Conservation (phyloP, 2,888 invertebrate genomes). For the Metallyticus violacea region DNA sequence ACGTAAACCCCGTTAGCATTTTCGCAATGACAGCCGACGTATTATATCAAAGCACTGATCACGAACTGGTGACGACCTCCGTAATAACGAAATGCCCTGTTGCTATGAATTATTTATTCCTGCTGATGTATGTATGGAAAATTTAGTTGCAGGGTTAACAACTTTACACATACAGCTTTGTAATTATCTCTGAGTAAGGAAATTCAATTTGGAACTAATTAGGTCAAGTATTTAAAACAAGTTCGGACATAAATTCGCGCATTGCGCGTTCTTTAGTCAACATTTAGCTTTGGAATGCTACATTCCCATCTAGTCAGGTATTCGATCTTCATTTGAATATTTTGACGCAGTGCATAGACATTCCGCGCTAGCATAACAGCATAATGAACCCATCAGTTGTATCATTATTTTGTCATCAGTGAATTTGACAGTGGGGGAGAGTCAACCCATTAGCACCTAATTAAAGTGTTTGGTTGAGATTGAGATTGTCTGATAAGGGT, state of each 20-base stretch:
- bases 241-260: not conserved
- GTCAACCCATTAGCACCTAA: too few relatives aligned
- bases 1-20: not conserved
- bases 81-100: not conserved
- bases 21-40: not conserved
- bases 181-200: not conserved
- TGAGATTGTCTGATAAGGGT: too few relatives aligned
- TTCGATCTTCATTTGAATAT: not conserved
- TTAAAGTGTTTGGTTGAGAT: too few relatives aligned
- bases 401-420: too few relatives aligned
- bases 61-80: not conserved
- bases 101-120: not conserved
- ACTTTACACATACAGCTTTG: not conserved
- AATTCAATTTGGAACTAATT: not conserved
- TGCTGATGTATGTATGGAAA: not conserved
- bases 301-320: not conserved
- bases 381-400: too few relatives aligned
- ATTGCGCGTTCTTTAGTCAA: not conserved
- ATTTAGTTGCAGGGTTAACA: not conserved
- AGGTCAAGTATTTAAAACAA: not conserved
- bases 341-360: not conserved
- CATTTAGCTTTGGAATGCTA: not conserved
- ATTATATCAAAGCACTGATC: not conserved
- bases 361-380: not conserved
- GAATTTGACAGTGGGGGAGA: too few relatives aligned